phyloP scores from a whole-genome alignment of 2,113 vertebrate species.

The Sceloporus tristichus region DNA sequence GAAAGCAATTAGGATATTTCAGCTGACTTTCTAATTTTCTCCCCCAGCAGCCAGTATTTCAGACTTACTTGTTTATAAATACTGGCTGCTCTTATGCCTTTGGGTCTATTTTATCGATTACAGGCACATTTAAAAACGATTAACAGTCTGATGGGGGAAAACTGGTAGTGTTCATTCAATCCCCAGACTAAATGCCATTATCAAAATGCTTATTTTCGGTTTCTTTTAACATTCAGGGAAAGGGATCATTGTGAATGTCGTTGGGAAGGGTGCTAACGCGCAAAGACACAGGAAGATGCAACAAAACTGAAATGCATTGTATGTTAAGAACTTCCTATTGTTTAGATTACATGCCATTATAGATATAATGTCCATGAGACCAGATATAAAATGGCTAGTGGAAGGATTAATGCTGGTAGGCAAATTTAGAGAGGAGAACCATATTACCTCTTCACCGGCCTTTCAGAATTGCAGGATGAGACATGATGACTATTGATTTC shows the following conservation, averaged over 20 bases:
- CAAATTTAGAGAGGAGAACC: not conserved
- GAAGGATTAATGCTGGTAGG: not conserved
- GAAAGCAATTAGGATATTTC: conserved; percentile 41
- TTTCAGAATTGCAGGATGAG: not conserved
- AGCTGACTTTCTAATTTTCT: conserved; percentile 41
- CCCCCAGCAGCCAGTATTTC: conserved; percentile 33
- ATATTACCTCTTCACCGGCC: not conserved
- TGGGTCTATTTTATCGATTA: conserved; percentile 56
- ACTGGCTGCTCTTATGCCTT: conserved; percentile 47
- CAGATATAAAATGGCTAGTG: conserved; percentile 5
- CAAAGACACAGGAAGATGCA: not conserved
- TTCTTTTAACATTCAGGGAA: not conserved
- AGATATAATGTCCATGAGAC: not conserved
- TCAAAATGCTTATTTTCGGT: conserved; percentile 17
- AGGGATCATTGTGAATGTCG: not conserved
- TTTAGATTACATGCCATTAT: not conserved
- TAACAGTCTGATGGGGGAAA: conserved; percentile 37
- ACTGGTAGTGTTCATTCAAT: conserved; percentile 3
- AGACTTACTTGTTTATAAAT: conserved; percentile 52
- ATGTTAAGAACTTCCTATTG: not conserved
- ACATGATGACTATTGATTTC: not conserved
- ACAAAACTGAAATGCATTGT: not conserved
- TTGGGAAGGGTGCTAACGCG: not conserved
- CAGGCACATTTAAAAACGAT: conserved; percentile 60
- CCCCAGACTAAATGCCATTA: conserved; percentile 12